These are phyloP conservation scores for Perizoma flavofasciatum DNA, from an alignment of 2,888 invertebrate species.

Conservation along the genomic window DNA sequence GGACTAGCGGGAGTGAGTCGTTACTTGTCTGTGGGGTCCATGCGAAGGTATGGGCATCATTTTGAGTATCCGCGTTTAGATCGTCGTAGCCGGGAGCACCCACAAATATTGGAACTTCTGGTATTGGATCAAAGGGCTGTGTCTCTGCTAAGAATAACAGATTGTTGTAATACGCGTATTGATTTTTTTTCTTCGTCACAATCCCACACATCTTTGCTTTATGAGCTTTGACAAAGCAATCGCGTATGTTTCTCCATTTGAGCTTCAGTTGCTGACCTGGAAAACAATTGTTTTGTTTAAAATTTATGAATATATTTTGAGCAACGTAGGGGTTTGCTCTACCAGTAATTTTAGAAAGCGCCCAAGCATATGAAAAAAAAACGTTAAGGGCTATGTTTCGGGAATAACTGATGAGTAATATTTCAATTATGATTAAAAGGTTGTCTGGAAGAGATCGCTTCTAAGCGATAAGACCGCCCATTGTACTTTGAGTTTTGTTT, in stretches of 20 bases:
- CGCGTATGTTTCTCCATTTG: conserved; percentile 31
- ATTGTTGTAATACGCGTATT: conserved; percentile 15
- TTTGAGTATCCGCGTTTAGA: too few relatives aligned
- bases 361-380: too few relatives aligned
- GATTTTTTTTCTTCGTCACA: conserved; percentile 1
- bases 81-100: too few relatives aligned
- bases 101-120: background rate
- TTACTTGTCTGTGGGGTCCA: conserved; percentile 3
- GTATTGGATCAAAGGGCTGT: background rate
- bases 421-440: too few relatives aligned
- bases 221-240: conserved; percentile 28
- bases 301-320: too few relatives aligned
- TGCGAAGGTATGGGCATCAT: background rate
- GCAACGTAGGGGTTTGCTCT: too few relatives aligned
- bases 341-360: too few relatives aligned
- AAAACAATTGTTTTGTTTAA: conserved; percentile 1
- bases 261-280: conserved; percentile 20
- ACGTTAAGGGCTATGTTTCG: too few relatives aligned
- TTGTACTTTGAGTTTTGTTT: too few relatives aligned
- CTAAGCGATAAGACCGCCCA: too few relatives aligned
- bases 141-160: conserved; percentile 8
- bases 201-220: conserved; percentile 6
- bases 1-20: background rate
- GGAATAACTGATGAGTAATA: too few relatives aligned
- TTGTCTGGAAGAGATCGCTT: too few relatives aligned